Evolutionary conservation across 2,113 vertebrate species (phyloP), one percentile per base, ranked within the genome.

Genomic region (Cinclus cinclus): DNA sequence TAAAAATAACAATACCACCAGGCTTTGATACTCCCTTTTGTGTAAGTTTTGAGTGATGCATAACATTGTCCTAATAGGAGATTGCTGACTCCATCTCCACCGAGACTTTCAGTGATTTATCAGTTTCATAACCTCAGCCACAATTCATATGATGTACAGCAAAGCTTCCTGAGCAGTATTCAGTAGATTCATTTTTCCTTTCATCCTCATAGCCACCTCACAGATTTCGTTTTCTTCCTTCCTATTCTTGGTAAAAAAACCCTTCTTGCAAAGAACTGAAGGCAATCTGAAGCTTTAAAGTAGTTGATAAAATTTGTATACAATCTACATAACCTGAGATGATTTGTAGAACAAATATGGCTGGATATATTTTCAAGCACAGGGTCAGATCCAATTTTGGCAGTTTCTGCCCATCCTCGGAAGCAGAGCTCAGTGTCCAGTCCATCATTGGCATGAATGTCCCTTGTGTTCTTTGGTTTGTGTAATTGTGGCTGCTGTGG

Each of bases 91-190:
- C 55, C 5, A 1, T 46, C 69, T 60, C 90, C 88, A 70, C 55
- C 0, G 59, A 83, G 96, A 67, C 79, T 16, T 30, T 11, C 25
- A 4, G 73, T 94, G 94, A 96, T 94, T 90, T 90, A 94, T 90
- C 92, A 83, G 92, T 85, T 96, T 95, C 92, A 96, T 94, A 95
- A 94, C 92, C 79, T 60, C 75, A 77, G 19, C 85, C 85, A 86
- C 88, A 96, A 86, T 59, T 92, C 75, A 30, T 39, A 11, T 3
- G 42, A 77, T 80, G 52, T 62, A 77, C 88, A 93, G 50, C 79
- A 80, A 76, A 53, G 67, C 69, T 87, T 85, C 82, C 94, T 76
- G 67, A 90, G 82, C 85, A 85, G 9, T 46, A 58, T 76, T 90
- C 88, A 94, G 62, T 44, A 64, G 87, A 71, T 76, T 77, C 37